Evolutionary conservation across 1,140 invertebrate species (phyloP).

Genomic region (Anastrepha obliqua): DNA sequence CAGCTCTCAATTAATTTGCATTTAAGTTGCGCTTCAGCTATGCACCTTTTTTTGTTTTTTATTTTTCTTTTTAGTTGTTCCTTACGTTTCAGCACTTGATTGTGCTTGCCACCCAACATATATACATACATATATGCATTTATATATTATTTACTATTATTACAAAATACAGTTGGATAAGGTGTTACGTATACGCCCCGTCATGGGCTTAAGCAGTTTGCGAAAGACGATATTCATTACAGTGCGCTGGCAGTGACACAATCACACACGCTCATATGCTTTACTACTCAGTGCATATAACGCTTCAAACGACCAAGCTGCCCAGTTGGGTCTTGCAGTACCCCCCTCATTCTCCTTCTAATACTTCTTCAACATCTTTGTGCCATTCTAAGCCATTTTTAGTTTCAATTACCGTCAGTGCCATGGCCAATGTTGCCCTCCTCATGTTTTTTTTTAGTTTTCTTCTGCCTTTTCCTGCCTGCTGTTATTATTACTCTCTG

Average conservation of each 20-base stretch:
- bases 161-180: neutral
- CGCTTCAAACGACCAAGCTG: neutral
- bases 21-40: neutral
- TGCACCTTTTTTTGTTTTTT: neutral
- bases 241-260: neutral
- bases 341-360: neutral
- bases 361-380: constrained; percentile 9
- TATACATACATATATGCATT: neutral
- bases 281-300: neutral
- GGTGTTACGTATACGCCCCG: constrained; percentile 40
- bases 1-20: neutral
- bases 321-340: neutral
- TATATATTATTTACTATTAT: neutral
- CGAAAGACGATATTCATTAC: constrained; percentile 18
- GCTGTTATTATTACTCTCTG: too few relatives aligned
- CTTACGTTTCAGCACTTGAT: neutral
- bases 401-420: constrained; percentile 46
- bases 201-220: neutral
- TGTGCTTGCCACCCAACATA: neutral
- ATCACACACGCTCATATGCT: neutral
- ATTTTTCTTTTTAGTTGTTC: neutral
- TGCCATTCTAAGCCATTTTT: neutral
- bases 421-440: constrained; percentile 17
- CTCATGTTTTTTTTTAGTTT: neutral
- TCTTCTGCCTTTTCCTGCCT: neutral